A percentile compares a stretch with the other conserved stretches of the same genome.
phyloP scores from a whole-genome alignment of 2,113 vertebrate genomes.

The Proteles cristata region DNA sequence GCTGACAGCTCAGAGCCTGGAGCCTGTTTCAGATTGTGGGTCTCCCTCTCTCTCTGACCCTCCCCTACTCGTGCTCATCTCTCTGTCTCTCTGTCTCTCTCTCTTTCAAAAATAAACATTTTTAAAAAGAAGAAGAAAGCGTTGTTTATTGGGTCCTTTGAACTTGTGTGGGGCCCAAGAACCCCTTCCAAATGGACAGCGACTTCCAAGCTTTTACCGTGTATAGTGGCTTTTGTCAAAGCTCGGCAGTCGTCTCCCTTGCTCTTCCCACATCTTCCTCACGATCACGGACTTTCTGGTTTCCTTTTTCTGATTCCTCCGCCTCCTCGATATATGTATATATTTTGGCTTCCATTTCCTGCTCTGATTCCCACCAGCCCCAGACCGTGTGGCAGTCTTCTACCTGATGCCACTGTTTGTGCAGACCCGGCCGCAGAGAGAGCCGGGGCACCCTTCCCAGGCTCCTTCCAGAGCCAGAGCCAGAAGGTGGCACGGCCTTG shows the following conservation, averaged over 20 bases:
- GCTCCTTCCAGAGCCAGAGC: not conserved
- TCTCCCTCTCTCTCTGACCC: too few relatives aligned
- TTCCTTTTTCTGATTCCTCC: constrained; percentile 61
- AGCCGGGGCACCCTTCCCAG: not conserved
- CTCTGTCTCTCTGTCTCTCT: too few relatives aligned
- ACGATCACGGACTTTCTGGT: constrained; percentile 60
- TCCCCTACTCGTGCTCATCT: too few relatives aligned
- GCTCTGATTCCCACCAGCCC: not conserved
- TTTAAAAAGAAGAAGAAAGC: not conserved
- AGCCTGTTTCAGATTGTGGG: too few relatives aligned
- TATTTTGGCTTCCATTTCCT: not conserved
- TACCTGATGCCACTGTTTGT: not conserved
- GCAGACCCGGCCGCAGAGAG: not conserved
- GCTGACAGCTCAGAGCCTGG: too few relatives aligned
- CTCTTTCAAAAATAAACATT: too few relatives aligned
- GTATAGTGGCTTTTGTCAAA: not conserved
- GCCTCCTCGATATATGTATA: constrained; percentile 7
- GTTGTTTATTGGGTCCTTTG: not conserved
- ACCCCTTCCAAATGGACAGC: not conserved
- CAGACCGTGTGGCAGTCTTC: not conserved
- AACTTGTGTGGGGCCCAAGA: not conserved
- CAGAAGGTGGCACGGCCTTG: not conserved
- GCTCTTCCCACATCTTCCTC: constrained; percentile 52
- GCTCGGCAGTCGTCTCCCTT: constrained; percentile 55
- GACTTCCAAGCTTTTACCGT: not conserved